These are phyloP conservation scores for Arremon aurantiirostris DNA, from an alignment of 2,797 vertebrate genomes.

Conservation along the genomic window DNA sequence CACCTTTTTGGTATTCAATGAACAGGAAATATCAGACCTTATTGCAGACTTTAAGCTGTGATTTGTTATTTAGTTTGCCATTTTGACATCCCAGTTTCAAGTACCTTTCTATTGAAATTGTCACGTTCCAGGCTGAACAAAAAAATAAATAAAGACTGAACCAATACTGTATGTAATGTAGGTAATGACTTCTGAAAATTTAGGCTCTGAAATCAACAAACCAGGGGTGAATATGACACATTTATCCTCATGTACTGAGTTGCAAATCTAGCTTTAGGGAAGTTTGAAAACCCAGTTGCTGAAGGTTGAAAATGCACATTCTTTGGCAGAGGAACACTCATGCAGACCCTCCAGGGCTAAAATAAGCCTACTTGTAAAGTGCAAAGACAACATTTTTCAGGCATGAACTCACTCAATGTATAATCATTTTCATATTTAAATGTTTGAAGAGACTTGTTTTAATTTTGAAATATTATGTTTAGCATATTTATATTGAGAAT, in stretches of 20 bases:
- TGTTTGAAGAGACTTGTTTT: conserved; percentile 1
- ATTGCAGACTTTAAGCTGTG: neutral
- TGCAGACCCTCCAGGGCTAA: neutral
- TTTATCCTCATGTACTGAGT: neutral
- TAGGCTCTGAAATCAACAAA: neutral
- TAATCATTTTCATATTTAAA: conserved; percentile 38
- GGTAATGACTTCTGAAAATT: neutral
- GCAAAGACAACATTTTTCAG: conserved; percentile 27
- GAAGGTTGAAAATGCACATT: neutral
- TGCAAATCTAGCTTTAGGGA: neutral
- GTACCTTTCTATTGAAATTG: neutral
- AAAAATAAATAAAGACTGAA: neutral
- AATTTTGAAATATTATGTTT: conserved; percentile 21
- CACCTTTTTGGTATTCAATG: neutral
- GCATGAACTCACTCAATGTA: neutral
- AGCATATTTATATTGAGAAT: conserved; percentile 35
- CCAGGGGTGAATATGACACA: neutral
- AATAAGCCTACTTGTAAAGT: conserved; percentile 18
- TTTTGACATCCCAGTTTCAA: neutral
- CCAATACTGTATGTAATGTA: too few species aligned
- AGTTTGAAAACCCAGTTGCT: neutral
- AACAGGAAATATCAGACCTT: neutral
- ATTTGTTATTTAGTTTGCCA: neutral
- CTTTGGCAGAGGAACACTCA: neutral
- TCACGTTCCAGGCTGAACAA: neutral